Percentiles rank a stretch among this genome's conserved stretches.
Conservation (phyloP, 2,113 vertebrate species). For the Atherinomorus stipes region DNA sequence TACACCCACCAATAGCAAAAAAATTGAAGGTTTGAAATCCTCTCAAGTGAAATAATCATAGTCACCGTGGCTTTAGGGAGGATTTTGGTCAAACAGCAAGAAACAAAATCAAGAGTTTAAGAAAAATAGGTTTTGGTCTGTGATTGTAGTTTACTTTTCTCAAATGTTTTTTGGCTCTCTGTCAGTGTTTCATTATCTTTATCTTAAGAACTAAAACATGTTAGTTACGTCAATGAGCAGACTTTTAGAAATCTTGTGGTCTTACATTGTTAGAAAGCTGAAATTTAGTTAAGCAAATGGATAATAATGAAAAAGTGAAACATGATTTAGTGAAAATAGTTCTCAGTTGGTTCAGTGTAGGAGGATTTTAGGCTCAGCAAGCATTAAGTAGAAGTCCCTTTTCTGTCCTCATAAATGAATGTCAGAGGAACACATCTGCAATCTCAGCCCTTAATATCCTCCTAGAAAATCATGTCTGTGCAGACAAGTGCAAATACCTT, state of each 20-base stretch:
- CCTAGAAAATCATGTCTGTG: constrained; percentile 22
- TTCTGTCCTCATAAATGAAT: not conserved
- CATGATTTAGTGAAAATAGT: too few species aligned
- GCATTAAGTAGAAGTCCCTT: not conserved
- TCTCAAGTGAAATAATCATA: too few species aligned
- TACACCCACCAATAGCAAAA: too few species aligned
- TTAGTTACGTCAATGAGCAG: not conserved
- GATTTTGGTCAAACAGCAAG: not conserved
- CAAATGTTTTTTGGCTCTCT: not conserved
- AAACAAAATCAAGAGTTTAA: too few species aligned
- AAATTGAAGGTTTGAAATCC: too few species aligned
- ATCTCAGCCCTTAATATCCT: constrained; percentile 9
- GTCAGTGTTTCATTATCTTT: not conserved
- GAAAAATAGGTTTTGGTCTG: too few species aligned
- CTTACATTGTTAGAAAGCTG: not conserved
- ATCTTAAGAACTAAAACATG: not conserved
- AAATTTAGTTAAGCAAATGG: not conserved
- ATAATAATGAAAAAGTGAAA: too few species aligned
- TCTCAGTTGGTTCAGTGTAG: too few species aligned
- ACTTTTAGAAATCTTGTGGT: not conserved
- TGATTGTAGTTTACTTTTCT: not conserved
- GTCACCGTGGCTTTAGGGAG: too few species aligned
- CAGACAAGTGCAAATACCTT: constrained; percentile 2
- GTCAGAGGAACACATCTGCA: constrained; percentile 12
- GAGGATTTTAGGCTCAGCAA: not conserved